Base-by-base conservation (phyloP, 2,113 vertebrate genomes). In the Pangasianodon gigas region DNA sequence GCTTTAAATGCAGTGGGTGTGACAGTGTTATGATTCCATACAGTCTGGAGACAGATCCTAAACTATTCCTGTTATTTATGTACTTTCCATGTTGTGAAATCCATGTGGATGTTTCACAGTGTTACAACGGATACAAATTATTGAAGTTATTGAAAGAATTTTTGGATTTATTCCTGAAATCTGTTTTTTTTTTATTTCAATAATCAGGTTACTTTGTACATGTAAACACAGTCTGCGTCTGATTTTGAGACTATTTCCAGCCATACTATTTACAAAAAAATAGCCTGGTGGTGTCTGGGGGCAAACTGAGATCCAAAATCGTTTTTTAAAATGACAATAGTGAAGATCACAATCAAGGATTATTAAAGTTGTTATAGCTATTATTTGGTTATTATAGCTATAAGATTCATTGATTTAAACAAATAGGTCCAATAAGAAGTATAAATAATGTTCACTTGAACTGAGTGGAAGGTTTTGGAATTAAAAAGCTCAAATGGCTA, bases 71-170 rank as follows among this genome's bases (percentile, higher is more conserved):
- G 41, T n/a, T 48, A 37, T 82, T 67, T 67, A 14, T 82, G 58
- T 82, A 8, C 51, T 88, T 81, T 67, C 80, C 48, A 46, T 54
- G 60, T 69, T n/a, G 62, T 83, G 79, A 52, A 69, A 83, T 32
- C 54, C 71, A n/a, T 44, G 26, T 32, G 14, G 41, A 54, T 48
- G 75, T 32, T 88, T 79, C 69, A 77, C 21, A 32, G 24, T 44
- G 32, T 79, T 79, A 46, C 48, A 37, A 87, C 6, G 9, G 21
- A 29, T n/a, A 37, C 13, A 14, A 51, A 37, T 52, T 52, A 16
- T 19, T 81, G 13, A 51, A 79, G 37, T 9, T 11, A 4, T 8
- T 29, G 13, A 46, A 48, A 16, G 3, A 82, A 37, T 37, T 1
- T 54, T 19, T 82, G 29, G 29, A 1, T 54, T 56, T 16, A 54